Percentiles rank a stretch among this genome's conserved stretches.
These are phyloP conservation scores for Podiceps cristatus DNA, from an alignment of 2,113 vertebrate species.

Conservation along the genomic window DNA sequence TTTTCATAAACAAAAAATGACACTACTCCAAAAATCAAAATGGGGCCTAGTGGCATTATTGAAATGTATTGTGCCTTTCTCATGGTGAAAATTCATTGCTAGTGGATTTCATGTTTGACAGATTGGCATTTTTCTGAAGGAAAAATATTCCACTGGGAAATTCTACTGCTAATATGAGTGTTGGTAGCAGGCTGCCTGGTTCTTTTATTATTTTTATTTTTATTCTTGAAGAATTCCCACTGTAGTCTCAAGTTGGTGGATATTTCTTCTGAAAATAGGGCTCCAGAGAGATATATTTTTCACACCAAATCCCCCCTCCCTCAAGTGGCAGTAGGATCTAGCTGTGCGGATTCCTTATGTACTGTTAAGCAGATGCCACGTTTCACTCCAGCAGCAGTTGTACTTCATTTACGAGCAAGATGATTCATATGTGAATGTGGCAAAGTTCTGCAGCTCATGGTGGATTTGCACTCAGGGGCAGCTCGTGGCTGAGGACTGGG, in stretches of 20 bases:
- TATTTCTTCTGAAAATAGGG: slow-evolving; percentile 18
- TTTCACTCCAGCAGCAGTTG: slow-evolving; percentile 19
- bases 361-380: slow-evolving; percentile 40
- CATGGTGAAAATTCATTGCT: not conserved
- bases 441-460: not conserved
- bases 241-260: not conserved
- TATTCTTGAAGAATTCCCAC: not conserved
- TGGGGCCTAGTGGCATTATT: not conserved
- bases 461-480: not conserved
- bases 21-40: not conserved
- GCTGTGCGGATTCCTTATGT: not conserved
- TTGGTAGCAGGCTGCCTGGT: not conserved
- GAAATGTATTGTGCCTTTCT: slow-evolving; percentile 17
- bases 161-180: not conserved
- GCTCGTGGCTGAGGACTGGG: not conserved
- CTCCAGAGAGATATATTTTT: slow-evolving; percentile 34
- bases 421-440: slow-evolving; percentile 14
- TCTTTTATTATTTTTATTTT: slow-evolving; percentile 1
- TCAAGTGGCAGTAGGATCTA: not conserved
- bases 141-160: slow-evolving; percentile 24
- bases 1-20: slow-evolving; percentile 7
- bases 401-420: slow-evolving; percentile 42
- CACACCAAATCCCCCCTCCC: not conserved
- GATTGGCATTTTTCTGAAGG: slow-evolving; percentile 21
- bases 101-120: slow-evolving; percentile 39